Evolutionary conservation across 2,888 invertebrate genomes (phyloP), one percentile per base, ranked within the genome.

Genomic region (Dicyrtoma fusca): DNA sequence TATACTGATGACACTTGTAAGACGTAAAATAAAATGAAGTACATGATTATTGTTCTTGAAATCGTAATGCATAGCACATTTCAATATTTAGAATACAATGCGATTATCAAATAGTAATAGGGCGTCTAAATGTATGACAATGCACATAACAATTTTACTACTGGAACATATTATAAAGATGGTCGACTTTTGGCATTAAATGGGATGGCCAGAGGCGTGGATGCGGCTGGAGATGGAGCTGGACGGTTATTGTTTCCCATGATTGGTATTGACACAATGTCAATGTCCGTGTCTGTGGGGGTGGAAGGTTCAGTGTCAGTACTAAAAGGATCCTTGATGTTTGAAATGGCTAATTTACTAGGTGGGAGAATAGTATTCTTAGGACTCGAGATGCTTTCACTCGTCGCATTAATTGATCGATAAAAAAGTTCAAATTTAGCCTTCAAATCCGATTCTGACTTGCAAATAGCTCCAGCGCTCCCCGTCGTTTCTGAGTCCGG

Each of bases 371-470:
- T 51, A n/a, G 49, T 19, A 23, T 68, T 66, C 13, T 21, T 63
- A 13, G 47, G 62, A 14, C 25, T 53, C 6, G 23, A 10, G 26
- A 34, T 45, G 55, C 72, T 74, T 21, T 76, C 77, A 64, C 65
- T 77, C 62, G 71, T 75, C 10, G 78, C 72, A 53, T 71, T 79
- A 14, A 78, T 78, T 11, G 78, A 78, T 34, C 68, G 75, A 80
- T 87, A 86, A 82, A 87, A 88, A 80, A 87, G 87, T 72, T 86
- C 87, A 79, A 88, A 88, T 82, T 86, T 86, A 70, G 85, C 84
- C 77, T 87, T 86, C 45, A 87, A 83, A 76, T 84, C 85, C 64
- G 85, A 82, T 82, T 87, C 87, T 1, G 87, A 85, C 79, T 86
- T 84, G 77, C 87, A 86, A 19, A 75, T 75, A 10, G 71, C 61